Evolutionary conservation across 2,113 vertebrate species (phyloP).

Genomic region (Martes martes): DNA sequence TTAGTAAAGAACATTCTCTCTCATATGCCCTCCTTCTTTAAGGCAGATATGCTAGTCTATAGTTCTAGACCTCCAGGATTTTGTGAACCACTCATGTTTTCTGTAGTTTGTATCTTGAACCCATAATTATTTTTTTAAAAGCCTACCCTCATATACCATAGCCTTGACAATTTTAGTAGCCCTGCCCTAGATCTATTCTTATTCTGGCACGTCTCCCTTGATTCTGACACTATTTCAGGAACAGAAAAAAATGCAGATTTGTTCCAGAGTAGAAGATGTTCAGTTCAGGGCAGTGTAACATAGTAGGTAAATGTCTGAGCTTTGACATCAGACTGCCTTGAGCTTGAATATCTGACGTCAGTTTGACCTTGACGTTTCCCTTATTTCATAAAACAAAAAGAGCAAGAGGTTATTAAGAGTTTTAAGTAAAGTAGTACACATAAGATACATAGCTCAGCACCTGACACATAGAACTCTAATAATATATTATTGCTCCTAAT

Average conservation of each 20-base stretch:
- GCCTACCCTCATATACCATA: not conserved
- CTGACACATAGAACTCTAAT: not conserved
- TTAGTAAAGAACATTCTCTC: not conserved
- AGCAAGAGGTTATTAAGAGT: not conserved
- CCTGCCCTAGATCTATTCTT: constrained; percentile 33
- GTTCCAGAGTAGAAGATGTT: not conserved
- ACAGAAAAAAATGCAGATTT: not conserved
- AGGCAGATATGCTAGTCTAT: not conserved
- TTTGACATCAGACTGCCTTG: not conserved
- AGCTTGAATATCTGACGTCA: not conserved
- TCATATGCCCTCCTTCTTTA: not conserved
- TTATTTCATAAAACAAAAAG: not conserved
- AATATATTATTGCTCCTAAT: not conserved
- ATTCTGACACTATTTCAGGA: constrained; percentile 46
- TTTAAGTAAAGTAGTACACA: constrained; percentile 1
- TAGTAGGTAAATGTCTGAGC: not conserved
- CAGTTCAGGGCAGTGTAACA: not conserved
- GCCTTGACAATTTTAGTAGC: constrained; percentile 7
- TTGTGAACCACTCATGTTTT: not conserved
- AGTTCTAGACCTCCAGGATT: not conserved
- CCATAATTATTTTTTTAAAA: constrained; percentile 3
- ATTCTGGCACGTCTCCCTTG: constrained; percentile 4
- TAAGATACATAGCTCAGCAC: not conserved
- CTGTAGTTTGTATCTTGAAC: not conserved
- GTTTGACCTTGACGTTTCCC: not conserved